Percentiles rank a stretch among this genome's conserved stretches.
These are phyloP conservation scores for Centrocercus urophasianus DNA, from an alignment of 2,113 vertebrate species.

Conservation along the genomic window DNA sequence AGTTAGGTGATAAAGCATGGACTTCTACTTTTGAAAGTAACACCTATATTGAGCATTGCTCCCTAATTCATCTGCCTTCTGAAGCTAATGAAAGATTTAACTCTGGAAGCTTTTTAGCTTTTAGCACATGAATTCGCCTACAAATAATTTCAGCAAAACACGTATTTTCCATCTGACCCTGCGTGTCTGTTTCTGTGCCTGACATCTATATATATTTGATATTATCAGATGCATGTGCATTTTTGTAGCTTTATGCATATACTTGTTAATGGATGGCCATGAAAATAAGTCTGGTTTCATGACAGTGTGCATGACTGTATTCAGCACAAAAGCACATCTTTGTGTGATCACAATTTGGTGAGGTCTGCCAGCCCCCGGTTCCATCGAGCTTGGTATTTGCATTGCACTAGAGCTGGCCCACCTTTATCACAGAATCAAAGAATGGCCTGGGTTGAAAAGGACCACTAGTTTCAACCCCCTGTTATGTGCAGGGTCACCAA, in stretches of 20 bases:
- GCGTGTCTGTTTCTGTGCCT: neutral
- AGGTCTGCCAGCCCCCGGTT: neutral
- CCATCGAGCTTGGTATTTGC: neutral
- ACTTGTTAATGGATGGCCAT: no score
- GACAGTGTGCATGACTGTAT: neutral
- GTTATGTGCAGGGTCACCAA: no score
- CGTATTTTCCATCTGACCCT: conserved; percentile 9
- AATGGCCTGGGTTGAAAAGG: no score
- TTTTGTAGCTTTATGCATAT: neutral
- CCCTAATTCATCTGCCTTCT: conserved; percentile 30
- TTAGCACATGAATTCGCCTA: conserved; percentile 45
- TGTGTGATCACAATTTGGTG: neutral
- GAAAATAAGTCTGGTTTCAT: neutral
- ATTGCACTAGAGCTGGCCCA: neutral
- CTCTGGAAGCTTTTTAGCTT: conserved; percentile 57
- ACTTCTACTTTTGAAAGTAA: conserved; percentile 2
- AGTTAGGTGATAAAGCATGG: neutral
- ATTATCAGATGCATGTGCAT: neutral
- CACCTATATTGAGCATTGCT: conserved; percentile 53
- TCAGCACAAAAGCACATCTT: neutral
- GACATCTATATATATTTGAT: neutral
- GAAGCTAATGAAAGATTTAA: conserved; percentile 76
- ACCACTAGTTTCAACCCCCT: no score
- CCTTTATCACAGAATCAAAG: no score
- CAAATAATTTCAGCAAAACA: conserved; percentile 48